These are phyloP conservation scores for Trissolcus basalis DNA, from an alignment of 1,140 invertebrate species.

Conservation along the genomic window DNA sequence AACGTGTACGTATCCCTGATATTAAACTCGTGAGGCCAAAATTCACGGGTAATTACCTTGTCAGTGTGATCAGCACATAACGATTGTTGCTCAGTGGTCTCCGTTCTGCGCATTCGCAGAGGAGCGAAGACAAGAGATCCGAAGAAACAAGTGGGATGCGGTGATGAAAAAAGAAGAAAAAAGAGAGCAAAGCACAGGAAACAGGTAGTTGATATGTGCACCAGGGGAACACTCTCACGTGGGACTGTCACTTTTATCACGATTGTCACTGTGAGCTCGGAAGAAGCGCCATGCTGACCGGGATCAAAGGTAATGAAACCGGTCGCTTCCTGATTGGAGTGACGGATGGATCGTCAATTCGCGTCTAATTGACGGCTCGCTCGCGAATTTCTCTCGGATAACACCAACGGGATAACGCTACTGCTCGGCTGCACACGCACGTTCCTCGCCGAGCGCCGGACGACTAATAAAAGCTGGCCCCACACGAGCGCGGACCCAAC, in stretches of 20 bases:
- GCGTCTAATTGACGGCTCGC: constrained; percentile 44
- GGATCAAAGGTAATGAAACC: constrained; percentile 62
- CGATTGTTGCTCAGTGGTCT: constrained; percentile 29
- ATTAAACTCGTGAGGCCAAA: not conserved
- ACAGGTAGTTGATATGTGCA: constrained; percentile 23
- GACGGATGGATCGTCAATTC: constrained; percentile 29
- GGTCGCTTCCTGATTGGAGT: constrained; percentile 43
- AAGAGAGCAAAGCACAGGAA: constrained; percentile 16
- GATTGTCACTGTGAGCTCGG: constrained; percentile 41
- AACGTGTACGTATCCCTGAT: too few species aligned
- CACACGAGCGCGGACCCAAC: constrained; percentile 66
- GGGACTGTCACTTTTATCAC: constrained; percentile 65
- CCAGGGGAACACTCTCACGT: constrained; percentile 64
- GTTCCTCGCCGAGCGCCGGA: constrained; percentile 73
- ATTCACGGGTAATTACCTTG: constrained; percentile 25
- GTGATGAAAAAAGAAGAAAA: constrained; percentile 5
- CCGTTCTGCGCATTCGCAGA: constrained; percentile 17
- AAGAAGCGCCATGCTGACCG: constrained; percentile 60
- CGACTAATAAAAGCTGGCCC: constrained; percentile 73
- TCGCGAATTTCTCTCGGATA: constrained; percentile 30
- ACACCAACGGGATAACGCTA: constrained; percentile 21
- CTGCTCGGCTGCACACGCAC: constrained; percentile 59
- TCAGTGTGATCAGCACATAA: constrained; percentile 34
- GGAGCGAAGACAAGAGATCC: too few species aligned
- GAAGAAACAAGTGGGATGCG: constrained; percentile 20